Evolutionary conservation across 1,140 invertebrate genomes (phyloP).

Genomic region (Homalodisca vitripennis): DNA sequence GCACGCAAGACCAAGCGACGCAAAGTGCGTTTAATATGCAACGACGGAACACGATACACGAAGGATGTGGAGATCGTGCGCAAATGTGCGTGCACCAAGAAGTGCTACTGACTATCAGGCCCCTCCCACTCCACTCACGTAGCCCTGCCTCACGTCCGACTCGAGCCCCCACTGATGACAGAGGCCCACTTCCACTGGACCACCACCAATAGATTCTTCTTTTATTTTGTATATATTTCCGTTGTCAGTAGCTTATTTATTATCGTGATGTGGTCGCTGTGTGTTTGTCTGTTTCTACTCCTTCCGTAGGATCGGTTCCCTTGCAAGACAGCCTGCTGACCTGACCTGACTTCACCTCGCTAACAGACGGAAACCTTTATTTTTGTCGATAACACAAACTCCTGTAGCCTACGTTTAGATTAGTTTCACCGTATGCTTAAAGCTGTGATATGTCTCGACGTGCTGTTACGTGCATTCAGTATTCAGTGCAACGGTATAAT

Average conservation of each 20-base stretch:
- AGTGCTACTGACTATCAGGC: constrained; percentile 64
- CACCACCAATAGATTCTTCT: constrained; percentile 33
- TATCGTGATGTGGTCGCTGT: constrained; percentile 42
- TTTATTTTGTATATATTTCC: constrained; percentile 44
- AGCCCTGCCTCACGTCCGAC: constrained; percentile 36
- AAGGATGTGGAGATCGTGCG: constrained; percentile 95
- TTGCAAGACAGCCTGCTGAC: constrained; percentile 29
- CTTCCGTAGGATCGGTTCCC: constrained; percentile 27
- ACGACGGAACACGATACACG: constrained; percentile 88
- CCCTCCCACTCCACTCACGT: constrained; percentile 38
- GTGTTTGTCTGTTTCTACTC: constrained; percentile 49
- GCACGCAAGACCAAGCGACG: constrained; percentile 87
- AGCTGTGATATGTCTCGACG: constrained; percentile 16
- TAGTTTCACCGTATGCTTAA: constrained; percentile 14
- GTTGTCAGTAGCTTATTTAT: constrained; percentile 42
- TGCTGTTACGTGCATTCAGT: no score
- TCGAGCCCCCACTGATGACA: constrained; percentile 3
- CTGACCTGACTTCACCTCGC: constrained; percentile 11
- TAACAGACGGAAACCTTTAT: no score
- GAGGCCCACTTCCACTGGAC: constrained; percentile 25
- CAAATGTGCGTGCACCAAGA: constrained; percentile 86
- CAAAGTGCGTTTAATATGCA: constrained; percentile 90
- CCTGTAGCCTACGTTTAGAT: constrained; percentile 12
- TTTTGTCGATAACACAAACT: no score
- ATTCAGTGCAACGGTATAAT: no score